Base-by-base conservation (phyloP, 2,888 invertebrate genomes). In the Pandemis cinnamomeana region DNA sequence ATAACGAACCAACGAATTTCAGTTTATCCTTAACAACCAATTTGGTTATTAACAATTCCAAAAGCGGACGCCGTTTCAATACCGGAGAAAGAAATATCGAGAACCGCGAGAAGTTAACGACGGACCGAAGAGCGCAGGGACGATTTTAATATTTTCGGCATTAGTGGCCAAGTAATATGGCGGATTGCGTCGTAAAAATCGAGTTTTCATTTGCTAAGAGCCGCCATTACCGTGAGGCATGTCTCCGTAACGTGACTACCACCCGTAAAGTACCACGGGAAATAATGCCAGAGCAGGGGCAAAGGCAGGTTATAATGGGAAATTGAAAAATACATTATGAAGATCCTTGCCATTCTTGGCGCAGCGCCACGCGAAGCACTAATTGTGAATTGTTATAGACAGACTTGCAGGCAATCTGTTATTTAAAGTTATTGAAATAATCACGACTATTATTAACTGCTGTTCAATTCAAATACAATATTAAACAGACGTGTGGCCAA, bases 151-250 rank as follows among this genome's bases (percentile, higher is more conserved):
- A 76, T 74, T 77, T 75, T 82, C 80, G 79, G 78, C 81, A 78
- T 83, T 80, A 79, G 81, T 81, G 76, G 77, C 79, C 76, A 80
- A 80, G 84, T 86, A 89, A 91, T 91, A 88, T 84, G 80, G 82
- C 82, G 86, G 85, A 90, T 85, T 88, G 89, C 88, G 81, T 89
- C 87, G 84, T 91, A 89, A 91, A 87, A 90, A 91, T 89, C 81
- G 85, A 87, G 85, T 89, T 89, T 90, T 91, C 87, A 91, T 92
- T 91, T 86, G 87, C 88, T 89, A 91, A 92, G 87, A 90, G 90
- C 87, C 75, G 75, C 84, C 82, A 86, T 88, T 88, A 86, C 82
- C 77, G 79, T 83, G 83, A 84, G 78, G 77, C 85, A 83, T 84
- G 87, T 85, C 85, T 84, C 80, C 78, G 80, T 86, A 83, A 81